Base-by-base conservation (phyloP, 2,888 invertebrate genomes). In the Julus scanicus region DNA sequence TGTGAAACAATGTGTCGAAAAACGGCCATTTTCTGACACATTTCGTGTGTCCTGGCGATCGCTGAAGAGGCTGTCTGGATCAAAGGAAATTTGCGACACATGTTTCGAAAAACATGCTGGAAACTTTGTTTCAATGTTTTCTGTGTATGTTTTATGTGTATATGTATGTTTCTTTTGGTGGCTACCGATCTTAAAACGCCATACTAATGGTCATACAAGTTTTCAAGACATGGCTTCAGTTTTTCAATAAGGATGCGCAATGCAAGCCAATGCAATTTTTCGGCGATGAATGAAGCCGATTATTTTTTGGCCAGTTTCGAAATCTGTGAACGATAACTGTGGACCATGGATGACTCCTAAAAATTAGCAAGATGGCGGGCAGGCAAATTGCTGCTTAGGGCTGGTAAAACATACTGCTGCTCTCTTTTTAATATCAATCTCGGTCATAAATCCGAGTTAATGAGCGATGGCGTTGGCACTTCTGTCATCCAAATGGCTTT, bases 361-460 rank as follows among this genome's bases (percentile, higher is more conserved):
- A 57, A 63, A 63, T 63, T 3, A 20, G 5, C 63, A 63, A 63
- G 20, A 63, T 63, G 63, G 63, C 17, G 63, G 6, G 2, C 5
- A 6, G 44, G 63, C 63, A 63, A 63, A 63, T 63, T 63, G 63
- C 63, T 20, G 20, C 1, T 20, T 8, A n/a, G 5, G 57, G 2
- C 17, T 63, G 63, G 20, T 20, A 63, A 20, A 63, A 63, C 63
- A 63, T 4, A 20, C 2, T 6, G 20, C 20, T 20, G 63, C 20
- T 63, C 63, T 63, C 63, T 63, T 63, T 63, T 63, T 63, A 63
- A 63, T 63, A 63, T 20, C 20, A 63, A 63, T 63, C 63, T 63
- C 63, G 63, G 6, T 6, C 63, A 63, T 63, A 63, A 63, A 63
- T 63, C 63, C 63, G 63, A 2, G 63, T 63, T 63, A 63, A 63